Evolutionary conservation across 92 coral and sea anemone genomes (phyloP), one percentile per base, ranked within the genome.

Genomic region (Zoanthus sociatus): DNA sequence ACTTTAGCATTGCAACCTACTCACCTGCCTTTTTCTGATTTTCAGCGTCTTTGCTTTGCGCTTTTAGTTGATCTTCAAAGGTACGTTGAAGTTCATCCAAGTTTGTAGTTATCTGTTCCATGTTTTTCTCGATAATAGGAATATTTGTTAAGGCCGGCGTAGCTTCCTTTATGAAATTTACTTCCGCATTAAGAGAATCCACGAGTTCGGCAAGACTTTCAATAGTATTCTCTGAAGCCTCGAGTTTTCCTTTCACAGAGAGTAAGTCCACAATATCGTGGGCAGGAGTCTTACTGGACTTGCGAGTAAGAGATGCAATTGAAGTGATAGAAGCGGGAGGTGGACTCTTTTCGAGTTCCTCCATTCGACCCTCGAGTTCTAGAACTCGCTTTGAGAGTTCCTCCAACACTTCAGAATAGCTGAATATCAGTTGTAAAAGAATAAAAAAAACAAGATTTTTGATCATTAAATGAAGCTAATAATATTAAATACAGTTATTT

Each of bases 281-380:
- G 9, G 99, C 99, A 0, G 99, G 97, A 3, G 98, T 97, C 73
- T 85, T 95, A 76, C 95, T 89, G 44, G 93, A 98, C 69, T 90
- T 92, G 76, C 96, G 89, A 18, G 93, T 87, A 84, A 91, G 83
- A 32, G 94, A 96, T 26, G 95, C 98, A 31, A 89, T 93, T 44
- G 91, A 93, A 9, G 92, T 76, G 15, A 73, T 66, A 63, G 87
- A 74, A 21, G 63, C 66, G 53, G 86, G 89, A 69, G 42, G 89
- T 8, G 89, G 92, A 16, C 66, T 84, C 18, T 83, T 83, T 32
- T 92, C 98, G 60, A 95, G 83, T 18, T 82, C 87, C 15, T 97
- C 98, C 58, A 97, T 72, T 11, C 96, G 94, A 17, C 91, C 92
- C 87, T 93, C 92, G 46, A 97, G 93, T 53, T 92, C 95, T 33